phyloP scores from a whole-genome alignment of 2,113 vertebrate species.

The Rallus limicola region DNA sequence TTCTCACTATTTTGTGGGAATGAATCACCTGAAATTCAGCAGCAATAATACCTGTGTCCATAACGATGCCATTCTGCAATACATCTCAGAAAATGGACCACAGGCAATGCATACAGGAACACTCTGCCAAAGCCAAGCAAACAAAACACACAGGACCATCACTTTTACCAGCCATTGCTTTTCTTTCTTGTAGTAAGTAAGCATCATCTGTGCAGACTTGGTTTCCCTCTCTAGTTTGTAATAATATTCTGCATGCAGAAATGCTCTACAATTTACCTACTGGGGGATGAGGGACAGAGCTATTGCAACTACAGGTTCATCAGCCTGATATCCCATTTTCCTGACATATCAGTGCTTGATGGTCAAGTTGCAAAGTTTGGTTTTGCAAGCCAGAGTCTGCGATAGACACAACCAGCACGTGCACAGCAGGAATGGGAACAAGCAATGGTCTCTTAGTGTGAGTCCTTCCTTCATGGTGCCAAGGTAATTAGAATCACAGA shows the following conservation, averaged over 20 bases:
- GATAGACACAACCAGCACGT: background rate
- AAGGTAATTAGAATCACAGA: background rate
- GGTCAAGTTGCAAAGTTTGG: background rate
- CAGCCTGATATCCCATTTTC: background rate
- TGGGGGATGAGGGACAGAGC: background rate
- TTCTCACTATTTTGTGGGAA: background rate
- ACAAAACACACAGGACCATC: background rate
- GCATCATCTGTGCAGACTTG: background rate
- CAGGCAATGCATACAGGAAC: background rate
- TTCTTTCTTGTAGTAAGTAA: background rate
- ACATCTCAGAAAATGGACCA: background rate
- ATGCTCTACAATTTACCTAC: accelerated
- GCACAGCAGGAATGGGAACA: background rate
- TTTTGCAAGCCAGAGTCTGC: background rate
- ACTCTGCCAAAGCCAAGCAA: background rate
- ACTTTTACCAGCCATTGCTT: background rate
- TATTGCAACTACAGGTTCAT: background rate
- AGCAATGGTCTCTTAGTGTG: background rate
- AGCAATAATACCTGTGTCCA: background rate
- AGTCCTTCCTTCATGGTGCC: too few relatives aligned
- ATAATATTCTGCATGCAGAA: accelerated
- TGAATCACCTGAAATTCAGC: background rate
- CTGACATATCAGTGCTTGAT: background rate
- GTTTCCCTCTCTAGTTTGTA: background rate
- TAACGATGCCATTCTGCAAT: background rate